phyloP scores from a whole-genome alignment of 2,888 invertebrate species.

The Diarsia mendica region DNA sequence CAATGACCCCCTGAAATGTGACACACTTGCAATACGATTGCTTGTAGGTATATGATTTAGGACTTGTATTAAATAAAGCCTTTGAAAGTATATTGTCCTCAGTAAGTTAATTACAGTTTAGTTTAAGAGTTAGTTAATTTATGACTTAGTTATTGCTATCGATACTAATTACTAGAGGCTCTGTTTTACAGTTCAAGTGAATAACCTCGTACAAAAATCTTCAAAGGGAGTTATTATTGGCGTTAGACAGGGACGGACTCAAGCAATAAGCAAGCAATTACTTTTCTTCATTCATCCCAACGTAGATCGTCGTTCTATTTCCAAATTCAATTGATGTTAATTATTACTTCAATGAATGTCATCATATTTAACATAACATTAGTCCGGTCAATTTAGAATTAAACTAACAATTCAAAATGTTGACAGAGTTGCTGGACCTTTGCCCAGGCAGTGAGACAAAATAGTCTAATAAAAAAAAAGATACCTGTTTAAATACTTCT shows the following conservation, averaged over 20 bases:
- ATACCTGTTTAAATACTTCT: too few relatives aligned
- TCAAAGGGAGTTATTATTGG: neutral
- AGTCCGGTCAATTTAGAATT: too few relatives aligned
- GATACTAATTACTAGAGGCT: neutral
- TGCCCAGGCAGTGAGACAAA: too few relatives aligned
- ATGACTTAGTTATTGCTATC: neutral
- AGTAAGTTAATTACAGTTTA: too few relatives aligned
- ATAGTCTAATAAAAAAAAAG: too few relatives aligned
- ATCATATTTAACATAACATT: too few relatives aligned
- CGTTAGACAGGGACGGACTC: neutral
- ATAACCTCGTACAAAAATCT: constrained; percentile 1
- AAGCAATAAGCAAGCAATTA: neutral
- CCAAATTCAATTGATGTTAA: neutral
- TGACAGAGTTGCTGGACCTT: too few relatives aligned
- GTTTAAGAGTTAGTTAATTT: too few relatives aligned
- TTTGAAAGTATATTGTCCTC: neutral
- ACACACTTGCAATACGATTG: too few relatives aligned
- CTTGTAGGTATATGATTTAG: too few relatives aligned
- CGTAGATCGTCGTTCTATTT: neutral
- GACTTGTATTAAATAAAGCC: neutral
- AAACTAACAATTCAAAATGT: too few relatives aligned
- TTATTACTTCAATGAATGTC: neutral
- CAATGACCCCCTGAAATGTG: too few relatives aligned
- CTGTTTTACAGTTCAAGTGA: neutral
- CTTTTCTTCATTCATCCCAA: neutral